Percentiles rank a stretch among this genome's conserved stretches.
phyloP scores from a whole-genome alignment of 2,113 vertebrate species.

The Phalacrocorax brasilianus region DNA sequence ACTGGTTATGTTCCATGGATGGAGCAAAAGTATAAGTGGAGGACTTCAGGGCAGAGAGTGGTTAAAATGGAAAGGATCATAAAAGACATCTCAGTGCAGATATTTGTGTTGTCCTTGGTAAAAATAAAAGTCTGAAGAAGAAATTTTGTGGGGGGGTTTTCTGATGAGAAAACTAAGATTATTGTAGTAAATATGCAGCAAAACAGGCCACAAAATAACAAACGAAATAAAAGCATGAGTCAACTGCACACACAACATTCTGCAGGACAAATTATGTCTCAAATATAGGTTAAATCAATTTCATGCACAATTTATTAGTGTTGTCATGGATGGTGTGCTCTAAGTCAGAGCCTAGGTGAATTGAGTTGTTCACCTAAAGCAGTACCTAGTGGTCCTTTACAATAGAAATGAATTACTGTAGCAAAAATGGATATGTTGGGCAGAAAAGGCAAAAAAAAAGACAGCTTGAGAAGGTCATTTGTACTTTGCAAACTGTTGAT shows the following conservation, averaged over 20 bases:
- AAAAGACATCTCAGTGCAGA: background rate
- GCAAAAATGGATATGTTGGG: background rate
- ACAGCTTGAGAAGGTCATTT: background rate
- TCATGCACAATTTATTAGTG: conserved; percentile 70
- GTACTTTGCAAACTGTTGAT: background rate
- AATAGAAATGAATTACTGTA: background rate
- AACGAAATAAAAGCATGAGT: conserved; percentile 25
- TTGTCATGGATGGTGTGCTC: conserved; percentile 19
- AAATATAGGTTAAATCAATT: conserved; percentile 68
- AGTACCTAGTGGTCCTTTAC: background rate
- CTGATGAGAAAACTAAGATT: conserved; percentile 15
- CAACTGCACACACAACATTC: background rate
- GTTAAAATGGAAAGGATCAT: background rate
- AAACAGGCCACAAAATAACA: background rate
- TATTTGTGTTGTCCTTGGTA: background rate
- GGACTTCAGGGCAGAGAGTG: background rate
- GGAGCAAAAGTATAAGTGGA: background rate
- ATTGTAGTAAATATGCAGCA: background rate
- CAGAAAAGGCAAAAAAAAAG: background rate
- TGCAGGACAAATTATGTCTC: conserved; percentile 55
- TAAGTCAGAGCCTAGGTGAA: conserved; percentile 48
- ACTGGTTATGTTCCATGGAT: background rate
- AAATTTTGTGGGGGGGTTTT: background rate
- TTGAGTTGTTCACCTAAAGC: conserved; percentile 53
- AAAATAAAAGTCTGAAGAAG: background rate